Evolutionary conservation across 2,888 invertebrate species (phyloP).

Genomic region (Campoletis raptor): DNA sequence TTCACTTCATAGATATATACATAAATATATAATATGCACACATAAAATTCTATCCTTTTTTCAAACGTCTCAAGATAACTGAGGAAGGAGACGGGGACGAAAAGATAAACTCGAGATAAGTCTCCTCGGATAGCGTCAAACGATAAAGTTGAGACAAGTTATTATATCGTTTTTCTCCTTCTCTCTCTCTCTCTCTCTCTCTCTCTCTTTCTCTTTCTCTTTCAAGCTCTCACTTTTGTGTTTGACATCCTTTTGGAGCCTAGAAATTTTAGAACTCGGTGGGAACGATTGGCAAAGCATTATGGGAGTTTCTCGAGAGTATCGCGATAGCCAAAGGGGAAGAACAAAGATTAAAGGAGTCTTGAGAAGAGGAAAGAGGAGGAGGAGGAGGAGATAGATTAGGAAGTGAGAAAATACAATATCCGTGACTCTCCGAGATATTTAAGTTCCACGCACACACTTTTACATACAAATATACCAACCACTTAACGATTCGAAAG

Average conservation of each 20-base stretch:
- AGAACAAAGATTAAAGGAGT: not conserved
- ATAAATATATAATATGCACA: not conserved
- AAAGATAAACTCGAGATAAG: conserved; percentile 62
- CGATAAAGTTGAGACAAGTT: conserved; percentile 57
- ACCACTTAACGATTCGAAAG: not conserved
- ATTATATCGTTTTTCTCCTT: conserved; percentile 18
- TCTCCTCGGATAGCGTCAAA: conserved; percentile 56
- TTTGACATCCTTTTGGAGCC: conserved; percentile 18
- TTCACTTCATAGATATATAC: not conserved
- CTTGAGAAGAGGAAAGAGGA: conserved; percentile 7
- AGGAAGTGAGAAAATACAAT: conserved; percentile 49
- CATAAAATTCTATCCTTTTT: conserved; percentile 22
- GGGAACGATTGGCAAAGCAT: not conserved
- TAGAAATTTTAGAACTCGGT: conserved; percentile 21
- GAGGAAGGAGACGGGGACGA: conserved; percentile 36
- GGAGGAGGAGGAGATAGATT: conserved; percentile 23
- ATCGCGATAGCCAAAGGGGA: conserved; percentile 19
- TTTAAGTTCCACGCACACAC: not conserved
- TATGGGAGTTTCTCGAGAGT: conserved; percentile 23
- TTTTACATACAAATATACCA: not conserved
- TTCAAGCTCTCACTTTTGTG: not conserved
- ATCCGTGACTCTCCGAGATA: not conserved
- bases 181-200: not conserved
- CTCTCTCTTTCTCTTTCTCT: not conserved
- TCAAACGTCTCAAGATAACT: conserved; percentile 53